phyloP scores from a whole-genome alignment of 2,797 vertebrate genomes.

The Pelobates cultripes region DNA sequence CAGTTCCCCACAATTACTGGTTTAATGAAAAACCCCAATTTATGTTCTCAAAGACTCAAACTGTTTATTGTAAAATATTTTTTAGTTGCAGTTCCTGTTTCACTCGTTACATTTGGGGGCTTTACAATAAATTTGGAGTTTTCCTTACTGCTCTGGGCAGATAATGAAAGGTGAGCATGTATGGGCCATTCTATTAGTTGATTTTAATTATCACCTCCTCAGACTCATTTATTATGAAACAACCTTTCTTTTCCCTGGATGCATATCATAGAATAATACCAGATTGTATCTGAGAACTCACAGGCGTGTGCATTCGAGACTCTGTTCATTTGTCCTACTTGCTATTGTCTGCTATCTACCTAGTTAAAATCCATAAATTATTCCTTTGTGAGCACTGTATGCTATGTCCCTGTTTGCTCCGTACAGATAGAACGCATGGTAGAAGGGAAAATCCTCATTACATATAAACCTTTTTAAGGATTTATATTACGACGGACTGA shows the following conservation, averaged over 20 bases:
- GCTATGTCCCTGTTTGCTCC: background rate
- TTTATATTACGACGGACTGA: too few species aligned
- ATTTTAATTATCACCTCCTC: slow-evolving; percentile 26
- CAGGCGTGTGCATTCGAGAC: background rate
- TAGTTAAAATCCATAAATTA: background rate
- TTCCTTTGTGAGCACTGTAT: slow-evolving; percentile 1
- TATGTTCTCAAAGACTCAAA: too few species aligned
- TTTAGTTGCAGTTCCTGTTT: too few species aligned
- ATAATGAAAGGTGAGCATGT: slow-evolving; percentile 9
- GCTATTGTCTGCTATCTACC: background rate
- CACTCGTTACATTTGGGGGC: too few species aligned
- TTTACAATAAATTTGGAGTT: too few species aligned
- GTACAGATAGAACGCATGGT: background rate
- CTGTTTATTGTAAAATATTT: too few species aligned
- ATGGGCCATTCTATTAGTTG: background rate
- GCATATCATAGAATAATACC: slow-evolving; percentile 6
- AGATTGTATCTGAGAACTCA: background rate
- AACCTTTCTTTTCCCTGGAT: slow-evolving; percentile 5
- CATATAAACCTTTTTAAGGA: background rate
- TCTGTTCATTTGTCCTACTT: background rate
- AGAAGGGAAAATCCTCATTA: background rate
- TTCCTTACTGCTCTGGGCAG: background rate
- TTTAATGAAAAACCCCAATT: too few species aligned
- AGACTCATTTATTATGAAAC: slow-evolving; percentile 3
- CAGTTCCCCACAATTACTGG: too few species aligned